phyloP scores from a whole-genome alignment of 2,888 invertebrate genomes.

The Ischnura elegans region DNA sequence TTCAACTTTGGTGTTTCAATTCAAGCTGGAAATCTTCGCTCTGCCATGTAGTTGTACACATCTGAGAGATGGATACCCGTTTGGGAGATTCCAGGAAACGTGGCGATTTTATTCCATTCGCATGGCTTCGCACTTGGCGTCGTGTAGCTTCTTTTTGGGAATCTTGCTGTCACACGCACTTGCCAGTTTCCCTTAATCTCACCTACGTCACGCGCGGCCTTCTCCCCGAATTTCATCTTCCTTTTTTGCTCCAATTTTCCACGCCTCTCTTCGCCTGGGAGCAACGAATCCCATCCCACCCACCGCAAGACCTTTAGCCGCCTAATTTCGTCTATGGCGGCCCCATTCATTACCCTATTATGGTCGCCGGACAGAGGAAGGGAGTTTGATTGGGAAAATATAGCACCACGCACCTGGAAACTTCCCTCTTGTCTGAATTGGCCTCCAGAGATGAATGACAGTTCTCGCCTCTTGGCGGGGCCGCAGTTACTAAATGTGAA shows the following conservation, averaged over 20 bases:
- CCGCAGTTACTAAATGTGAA: too few relatives aligned
- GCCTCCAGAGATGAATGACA: neutral
- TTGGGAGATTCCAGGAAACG: too few relatives aligned
- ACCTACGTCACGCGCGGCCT: neutral
- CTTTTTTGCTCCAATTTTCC: neutral
- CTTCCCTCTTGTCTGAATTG: neutral
- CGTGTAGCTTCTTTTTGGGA: too few relatives aligned
- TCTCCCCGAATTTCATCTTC: neutral
- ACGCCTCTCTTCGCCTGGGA: neutral
- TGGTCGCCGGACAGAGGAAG: neutral
- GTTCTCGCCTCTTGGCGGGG: neutral
- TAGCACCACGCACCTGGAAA: neutral
- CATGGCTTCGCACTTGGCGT: too few relatives aligned
- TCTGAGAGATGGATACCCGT: too few relatives aligned
- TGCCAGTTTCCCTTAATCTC: neutral
- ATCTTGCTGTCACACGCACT: neutral
- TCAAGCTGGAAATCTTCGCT: too few relatives aligned
- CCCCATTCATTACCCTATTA: conserved; percentile 10
- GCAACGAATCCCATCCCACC: neutral
- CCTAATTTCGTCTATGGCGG: conserved; percentile 26
- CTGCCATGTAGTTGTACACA: too few relatives aligned
- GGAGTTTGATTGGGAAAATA: neutral
- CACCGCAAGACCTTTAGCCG: neutral
- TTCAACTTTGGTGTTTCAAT: too few relatives aligned
- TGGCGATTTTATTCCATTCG: too few relatives aligned